phyloP scores from a whole-genome alignment of 1,140 invertebrate species.

The Zaprionus africanus region DNA sequence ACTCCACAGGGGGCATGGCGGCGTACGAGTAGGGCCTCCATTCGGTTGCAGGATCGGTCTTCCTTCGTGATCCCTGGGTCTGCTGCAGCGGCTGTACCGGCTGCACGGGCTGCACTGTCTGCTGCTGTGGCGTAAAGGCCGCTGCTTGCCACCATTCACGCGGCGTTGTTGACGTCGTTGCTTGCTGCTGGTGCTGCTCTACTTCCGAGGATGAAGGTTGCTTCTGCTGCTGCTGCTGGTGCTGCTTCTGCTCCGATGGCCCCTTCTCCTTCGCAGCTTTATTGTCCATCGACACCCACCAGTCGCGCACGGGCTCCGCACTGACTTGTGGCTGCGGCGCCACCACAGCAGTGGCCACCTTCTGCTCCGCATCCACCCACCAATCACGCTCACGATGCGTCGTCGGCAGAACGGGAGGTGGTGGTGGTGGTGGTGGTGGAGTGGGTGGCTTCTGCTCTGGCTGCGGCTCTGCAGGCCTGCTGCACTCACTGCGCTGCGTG shows the following conservation, averaged over 20 bases:
- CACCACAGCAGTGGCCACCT: background rate
- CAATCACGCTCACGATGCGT: background rate
- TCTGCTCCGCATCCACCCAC: background rate
- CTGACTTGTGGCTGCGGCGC: background rate
- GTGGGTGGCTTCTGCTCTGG: background rate
- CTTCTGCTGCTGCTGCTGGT: background rate
- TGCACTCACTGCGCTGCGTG: background rate
- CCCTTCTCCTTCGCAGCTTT: background rate
- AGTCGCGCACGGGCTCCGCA: background rate
- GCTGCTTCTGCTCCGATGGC: no score
- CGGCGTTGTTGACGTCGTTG: no score
- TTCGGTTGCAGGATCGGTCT: background rate
- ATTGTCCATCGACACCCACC: background rate
- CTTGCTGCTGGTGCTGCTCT: background rate
- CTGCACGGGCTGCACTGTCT: background rate
- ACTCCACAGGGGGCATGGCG: background rate
- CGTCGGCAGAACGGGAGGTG: background rate
- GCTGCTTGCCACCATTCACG: slow-evolving; percentile 35
- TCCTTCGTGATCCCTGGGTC: background rate
- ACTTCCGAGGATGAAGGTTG: background rate
- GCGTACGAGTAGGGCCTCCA: slow-evolving; percentile 46
- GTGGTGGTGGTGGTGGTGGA: background rate
- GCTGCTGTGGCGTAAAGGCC: slow-evolving; percentile 23
- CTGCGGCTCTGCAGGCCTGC: background rate
- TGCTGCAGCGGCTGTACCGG: background rate